Conservation (phyloP, 2,888 invertebrate species). For the Hypercompe scribonia region DNA sequence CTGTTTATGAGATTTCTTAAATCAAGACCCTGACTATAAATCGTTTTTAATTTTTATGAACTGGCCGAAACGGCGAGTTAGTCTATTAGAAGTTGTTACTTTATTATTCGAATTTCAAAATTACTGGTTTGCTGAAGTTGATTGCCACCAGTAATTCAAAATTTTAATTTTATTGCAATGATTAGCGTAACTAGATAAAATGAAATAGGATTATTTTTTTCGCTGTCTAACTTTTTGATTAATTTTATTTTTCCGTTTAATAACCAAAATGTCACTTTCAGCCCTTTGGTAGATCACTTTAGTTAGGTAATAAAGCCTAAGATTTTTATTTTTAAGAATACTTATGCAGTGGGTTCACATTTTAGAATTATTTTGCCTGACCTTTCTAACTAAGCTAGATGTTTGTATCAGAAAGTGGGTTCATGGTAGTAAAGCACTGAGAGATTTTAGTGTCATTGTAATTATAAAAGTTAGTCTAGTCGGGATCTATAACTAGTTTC, state of each 20-base stretch:
- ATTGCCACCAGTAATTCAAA: background rate
- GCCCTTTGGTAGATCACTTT: background rate
- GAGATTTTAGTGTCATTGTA: background rate
- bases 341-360: no score
- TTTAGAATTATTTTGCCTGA: background rate
- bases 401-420: background rate
- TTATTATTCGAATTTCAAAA: background rate
- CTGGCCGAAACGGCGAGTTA: background rate
- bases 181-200: background rate
- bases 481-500: background rate
- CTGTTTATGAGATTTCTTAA: conserved; percentile 25
- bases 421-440: background rate
- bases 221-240: background rate
- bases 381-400: background rate
- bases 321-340: background rate
- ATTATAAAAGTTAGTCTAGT: background rate
- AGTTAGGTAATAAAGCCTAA: background rate
- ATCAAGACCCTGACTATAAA: background rate
- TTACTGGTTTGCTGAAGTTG: background rate
- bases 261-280: background rate
- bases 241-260: background rate
- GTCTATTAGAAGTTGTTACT: background rate
- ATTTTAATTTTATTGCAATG: background rate
- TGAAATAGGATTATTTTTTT: background rate
- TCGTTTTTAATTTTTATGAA: conserved; percentile 5